Percentiles rank a stretch among this genome's conserved stretches.
Conservation (phyloP, 2,888 invertebrate species). For the Clunio marinus region DNA sequence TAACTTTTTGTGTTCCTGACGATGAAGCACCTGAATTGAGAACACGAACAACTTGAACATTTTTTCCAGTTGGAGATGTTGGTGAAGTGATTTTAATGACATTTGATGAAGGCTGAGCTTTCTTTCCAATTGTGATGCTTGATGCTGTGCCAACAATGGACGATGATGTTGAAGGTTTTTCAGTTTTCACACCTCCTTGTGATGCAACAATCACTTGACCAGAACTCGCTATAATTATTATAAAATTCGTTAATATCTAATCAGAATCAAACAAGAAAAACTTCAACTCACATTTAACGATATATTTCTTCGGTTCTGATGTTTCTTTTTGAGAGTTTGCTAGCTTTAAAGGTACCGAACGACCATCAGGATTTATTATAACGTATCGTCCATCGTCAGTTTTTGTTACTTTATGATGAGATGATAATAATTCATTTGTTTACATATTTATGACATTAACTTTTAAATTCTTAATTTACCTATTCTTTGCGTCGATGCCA, state of each 20-base stretch:
- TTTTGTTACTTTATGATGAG: neutral
- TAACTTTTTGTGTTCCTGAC: neutral
- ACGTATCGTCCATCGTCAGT: conserved; percentile 25
- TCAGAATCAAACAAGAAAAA: conserved; percentile 1
- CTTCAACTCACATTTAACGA: conserved; percentile 23
- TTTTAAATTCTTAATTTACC: neutral
- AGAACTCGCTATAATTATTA: conserved; percentile 16
- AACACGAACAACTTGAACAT: conserved; percentile 26
- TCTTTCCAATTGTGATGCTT: conserved; percentile 10
- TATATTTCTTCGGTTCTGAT: conserved; percentile 21
- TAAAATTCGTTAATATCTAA: neutral
- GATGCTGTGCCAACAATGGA: neutral
- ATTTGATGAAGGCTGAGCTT: neutral
- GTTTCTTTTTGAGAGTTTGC: neutral
- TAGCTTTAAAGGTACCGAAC: conserved; percentile 22
- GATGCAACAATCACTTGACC: conserved; percentile 9
- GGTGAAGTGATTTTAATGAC: conserved; percentile 19
- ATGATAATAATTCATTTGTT: neutral
- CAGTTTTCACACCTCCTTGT: neutral
- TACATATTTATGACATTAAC: neutral
- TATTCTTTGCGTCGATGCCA: conserved; percentile 26
- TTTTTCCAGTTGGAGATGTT: neutral
- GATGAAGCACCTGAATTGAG: conserved; percentile 3
- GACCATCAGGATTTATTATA: conserved; percentile 14
- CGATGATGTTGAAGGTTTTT: neutral